Evolutionary conservation across 2,888 invertebrate genomes (phyloP), one percentile per base, ranked within the genome.

Genomic region (Listrodromus nycthemerus): DNA sequence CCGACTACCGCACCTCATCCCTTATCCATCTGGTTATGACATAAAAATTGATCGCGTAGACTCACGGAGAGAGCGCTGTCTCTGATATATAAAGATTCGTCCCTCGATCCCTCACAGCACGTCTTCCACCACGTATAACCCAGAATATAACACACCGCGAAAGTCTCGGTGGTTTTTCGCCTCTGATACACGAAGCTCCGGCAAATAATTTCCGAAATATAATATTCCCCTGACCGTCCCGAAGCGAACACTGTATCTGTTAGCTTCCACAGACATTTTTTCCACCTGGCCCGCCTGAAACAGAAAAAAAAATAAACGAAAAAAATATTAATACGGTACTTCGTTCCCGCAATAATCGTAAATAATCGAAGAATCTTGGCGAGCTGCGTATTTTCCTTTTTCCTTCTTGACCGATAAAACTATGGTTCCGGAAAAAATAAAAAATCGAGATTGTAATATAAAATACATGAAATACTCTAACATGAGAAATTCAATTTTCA

Each of bases 41-140:
- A 79, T 69, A 69, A 74, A 79, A 83, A 83, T 83, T 70, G 82
- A 83, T 83, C 79, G 50, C 78, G 67, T 65, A 79, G 65, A 41
- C 70, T 66, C 61, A 52, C 70, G 69, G 74, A 74, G 63, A 52
- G 41, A 79, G 52, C 65, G 55, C 74, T 65, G 69, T 69, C 63
- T 45, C n/a, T 45, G 65, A 70, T 74, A 79, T 74, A 58, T 70
- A 74, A 70, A 74, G 75, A 78, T 70, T 83, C 82, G 41, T 83
- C 69, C 74, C 74, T 69, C 82, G 48, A 75, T 70, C 55, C 69
- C 69, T 79, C 79, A 70, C 76, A 65, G 55, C 55, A 63, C 69
- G 37, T 75, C 75, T 70, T 70, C 7, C 69, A 33, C 58, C 27
- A 6, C 73, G 33, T 30, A 7, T 48, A 50, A 19, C 7, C 27